These are phyloP conservation scores for Protosalanx chinensis DNA, from an alignment of 2,797 vertebrate species.

Conservation along the genomic window DNA sequence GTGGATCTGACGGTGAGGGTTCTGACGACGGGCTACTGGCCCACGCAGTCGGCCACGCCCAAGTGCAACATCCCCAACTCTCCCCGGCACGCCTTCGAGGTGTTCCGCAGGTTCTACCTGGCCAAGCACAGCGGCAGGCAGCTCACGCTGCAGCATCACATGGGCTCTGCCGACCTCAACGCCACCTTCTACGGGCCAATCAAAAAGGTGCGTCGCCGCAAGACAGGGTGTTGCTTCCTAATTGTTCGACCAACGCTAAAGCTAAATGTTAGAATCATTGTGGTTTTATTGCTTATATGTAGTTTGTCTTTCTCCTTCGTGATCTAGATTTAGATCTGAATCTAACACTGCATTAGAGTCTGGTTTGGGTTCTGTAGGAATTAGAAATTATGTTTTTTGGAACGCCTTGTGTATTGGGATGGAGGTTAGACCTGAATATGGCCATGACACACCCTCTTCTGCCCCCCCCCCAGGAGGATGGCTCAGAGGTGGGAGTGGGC, in stretches of 20 bases:
- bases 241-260: not conserved
- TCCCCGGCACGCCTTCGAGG: conserved; percentile 96
- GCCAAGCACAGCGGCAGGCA: conserved; percentile 98
- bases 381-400: not conserved
- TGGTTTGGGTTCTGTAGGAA: not conserved
- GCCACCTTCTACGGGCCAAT: conserved; percentile 97
- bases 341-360: too few relatives aligned
- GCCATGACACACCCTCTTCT: conserved; percentile 4
- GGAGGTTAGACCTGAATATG: not conserved
- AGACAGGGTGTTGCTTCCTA: too few relatives aligned
- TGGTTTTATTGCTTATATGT: too few relatives aligned
- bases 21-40: conserved; percentile 98
- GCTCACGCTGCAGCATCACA: conserved; percentile 97
- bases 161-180: conserved; percentile 98
- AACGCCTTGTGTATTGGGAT: not conserved
- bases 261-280: too few relatives aligned
- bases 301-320: too few relatives aligned
- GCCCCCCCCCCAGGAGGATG: conserved; percentile 83
- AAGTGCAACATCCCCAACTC: conserved; percentile 99
- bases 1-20: conserved; percentile 98
- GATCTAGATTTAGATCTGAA: too few relatives aligned
- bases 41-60: conserved; percentile 97
- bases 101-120: conserved; percentile 98
- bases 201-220: conserved; percentile 82
- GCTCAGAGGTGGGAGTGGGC: conserved; percentile 93